These are phyloP conservation scores for Ascidia mentula DNA, from an alignment of 23 tunicate genomes.

Conservation along the genomic window DNA sequence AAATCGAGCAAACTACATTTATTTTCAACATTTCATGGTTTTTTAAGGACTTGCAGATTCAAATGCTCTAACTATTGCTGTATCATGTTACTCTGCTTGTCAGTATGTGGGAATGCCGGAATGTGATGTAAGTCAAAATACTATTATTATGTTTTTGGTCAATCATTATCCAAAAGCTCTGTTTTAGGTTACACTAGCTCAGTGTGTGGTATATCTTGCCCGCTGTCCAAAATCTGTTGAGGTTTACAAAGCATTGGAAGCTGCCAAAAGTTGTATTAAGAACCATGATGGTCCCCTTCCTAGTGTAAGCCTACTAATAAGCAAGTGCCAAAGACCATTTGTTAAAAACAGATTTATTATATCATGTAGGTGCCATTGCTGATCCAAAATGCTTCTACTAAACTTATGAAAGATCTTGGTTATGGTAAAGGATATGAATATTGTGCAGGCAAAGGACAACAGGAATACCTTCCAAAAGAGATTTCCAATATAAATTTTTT, in stretches of 20 bases:
- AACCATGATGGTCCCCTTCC: conserved; percentile 59
- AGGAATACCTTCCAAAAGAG: conserved; percentile 49
- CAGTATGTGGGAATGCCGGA: conserved; percentile 78
- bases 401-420: conserved; percentile 48
- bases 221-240: conserved; percentile 68
- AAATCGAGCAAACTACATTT: not conserved
- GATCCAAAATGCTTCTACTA: conserved; percentile 61
- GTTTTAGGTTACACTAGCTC: conserved; percentile 58
- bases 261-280: conserved; percentile 43
- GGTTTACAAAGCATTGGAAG: conserved; percentile 43
- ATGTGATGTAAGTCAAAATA: conserved; percentile 62
- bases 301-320: conserved; percentile 31
- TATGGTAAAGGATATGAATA: conserved; percentile 74
- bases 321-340: not conserved
- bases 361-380: conserved; percentile 65
- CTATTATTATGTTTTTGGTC: not conserved
- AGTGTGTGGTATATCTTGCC: conserved; percentile 71
- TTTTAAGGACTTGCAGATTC: conserved; percentile 69
- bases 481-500: conserved; percentile 26
- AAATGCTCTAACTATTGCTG: conserved; percentile 60
- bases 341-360: not conserved
- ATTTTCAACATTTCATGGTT: not conserved
- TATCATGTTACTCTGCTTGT: conserved; percentile 60
- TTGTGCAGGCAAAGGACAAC: conserved; percentile 18
- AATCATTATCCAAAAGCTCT: not conserved